Conservation (phyloP, 2,888 invertebrate species). For the Cantharis nigra region DNA sequence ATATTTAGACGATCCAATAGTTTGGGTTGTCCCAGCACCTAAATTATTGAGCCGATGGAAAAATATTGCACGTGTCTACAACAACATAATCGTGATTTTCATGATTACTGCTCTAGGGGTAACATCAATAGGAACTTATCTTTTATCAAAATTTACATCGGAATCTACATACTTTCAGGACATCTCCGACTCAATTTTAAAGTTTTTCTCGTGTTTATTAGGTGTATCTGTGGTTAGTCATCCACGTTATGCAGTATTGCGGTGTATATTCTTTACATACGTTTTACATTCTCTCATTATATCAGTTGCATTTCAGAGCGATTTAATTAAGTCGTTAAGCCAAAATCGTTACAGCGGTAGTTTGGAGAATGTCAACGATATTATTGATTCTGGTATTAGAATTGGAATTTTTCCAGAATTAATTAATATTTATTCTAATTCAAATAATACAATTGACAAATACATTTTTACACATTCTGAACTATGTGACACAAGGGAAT, state of each 20-base stretch:
- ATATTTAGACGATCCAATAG: background rate
- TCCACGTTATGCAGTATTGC: background rate
- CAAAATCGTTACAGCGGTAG: background rate
- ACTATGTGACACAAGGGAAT: background rate
- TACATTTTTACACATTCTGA: background rate
- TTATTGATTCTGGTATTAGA: background rate
- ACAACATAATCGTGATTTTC: no score
- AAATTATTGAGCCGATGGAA: background rate
- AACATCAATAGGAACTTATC: background rate
- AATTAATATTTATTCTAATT: background rate
- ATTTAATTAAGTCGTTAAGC: background rate
- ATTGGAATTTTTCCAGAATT: background rate
- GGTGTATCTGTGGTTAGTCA: background rate
- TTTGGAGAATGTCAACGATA: background rate
- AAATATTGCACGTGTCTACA: background rate
- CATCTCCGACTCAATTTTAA: background rate
- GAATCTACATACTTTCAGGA: background rate
- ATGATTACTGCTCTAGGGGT: background rate
- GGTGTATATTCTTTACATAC: background rate
- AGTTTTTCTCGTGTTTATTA: background rate
- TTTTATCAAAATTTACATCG: background rate
- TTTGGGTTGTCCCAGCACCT: background rate
- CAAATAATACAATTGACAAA: background rate
- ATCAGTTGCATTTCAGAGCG: background rate
- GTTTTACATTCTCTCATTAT: background rate